A percentile compares a stretch with the other conserved stretches of the same genome.
phyloP scores from a whole-genome alignment of 2,888 invertebrate species.

The Homarus gammarus region DNA sequence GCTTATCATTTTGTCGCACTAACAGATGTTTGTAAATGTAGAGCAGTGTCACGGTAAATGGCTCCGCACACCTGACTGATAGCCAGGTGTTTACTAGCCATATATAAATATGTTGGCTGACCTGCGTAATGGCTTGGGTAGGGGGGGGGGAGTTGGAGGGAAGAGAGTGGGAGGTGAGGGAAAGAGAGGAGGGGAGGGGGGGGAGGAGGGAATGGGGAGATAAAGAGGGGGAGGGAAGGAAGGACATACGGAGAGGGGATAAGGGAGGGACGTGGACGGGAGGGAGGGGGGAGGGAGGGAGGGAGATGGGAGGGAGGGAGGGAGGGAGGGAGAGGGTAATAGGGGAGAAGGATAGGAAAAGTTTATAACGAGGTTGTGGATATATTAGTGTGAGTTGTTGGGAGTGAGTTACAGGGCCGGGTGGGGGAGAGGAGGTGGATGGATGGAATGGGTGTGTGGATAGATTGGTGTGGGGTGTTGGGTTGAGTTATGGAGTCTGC shows the following conservation, averaged over 20 bases:
- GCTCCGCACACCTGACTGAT: slow-evolving; percentile 26
- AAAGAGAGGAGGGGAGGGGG: slow-evolving; percentile 17
- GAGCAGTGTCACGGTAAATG: slow-evolving; percentile 48
- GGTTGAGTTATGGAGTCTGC: not conserved
- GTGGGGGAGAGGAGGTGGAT: not conserved
- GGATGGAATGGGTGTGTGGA: not conserved
- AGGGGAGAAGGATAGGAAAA: not conserved
- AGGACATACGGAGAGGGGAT: not conserved
- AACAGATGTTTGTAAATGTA: slow-evolving; percentile 64
- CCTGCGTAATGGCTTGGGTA: not conserved
- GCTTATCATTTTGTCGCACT: slow-evolving; percentile 59
- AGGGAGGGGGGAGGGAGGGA: not conserved
- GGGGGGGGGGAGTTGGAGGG: not conserved
- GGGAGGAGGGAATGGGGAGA: slow-evolving; percentile 9
- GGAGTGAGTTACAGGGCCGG: not conserved
- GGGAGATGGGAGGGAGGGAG: not conserved
- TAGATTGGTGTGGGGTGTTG: not conserved
- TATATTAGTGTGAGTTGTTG: not conserved
- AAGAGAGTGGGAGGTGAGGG: slow-evolving; percentile 13
- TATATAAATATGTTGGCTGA: slow-evolving; percentile 21
- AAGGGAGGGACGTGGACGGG: not conserved
- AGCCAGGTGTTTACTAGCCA: slow-evolving; percentile 5
- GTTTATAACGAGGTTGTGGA: not conserved
- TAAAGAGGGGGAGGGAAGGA: not conserved
- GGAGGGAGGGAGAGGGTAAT: not conserved